Conservation (phyloP, 2,113 vertebrate species). For the Turnix velox region DNA sequence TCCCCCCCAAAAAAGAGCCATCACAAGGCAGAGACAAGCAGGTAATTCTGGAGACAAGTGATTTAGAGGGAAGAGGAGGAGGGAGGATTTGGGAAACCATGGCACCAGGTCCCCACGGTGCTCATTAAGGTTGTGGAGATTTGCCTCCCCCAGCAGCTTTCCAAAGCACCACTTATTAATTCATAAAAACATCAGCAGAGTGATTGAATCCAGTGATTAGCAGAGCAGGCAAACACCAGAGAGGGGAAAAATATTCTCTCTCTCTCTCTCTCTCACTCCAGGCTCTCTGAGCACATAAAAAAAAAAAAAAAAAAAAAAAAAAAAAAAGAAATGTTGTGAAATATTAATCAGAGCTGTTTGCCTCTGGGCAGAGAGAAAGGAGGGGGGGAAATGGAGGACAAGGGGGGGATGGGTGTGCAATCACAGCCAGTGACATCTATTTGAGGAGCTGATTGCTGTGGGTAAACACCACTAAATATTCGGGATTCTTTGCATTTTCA, state of each 20-base stretch:
- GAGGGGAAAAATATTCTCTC: conserved; percentile 76
- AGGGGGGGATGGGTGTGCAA: conserved; percentile 40
- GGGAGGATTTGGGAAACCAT: conserved; percentile 72
- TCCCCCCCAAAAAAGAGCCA: conserved; percentile 75
- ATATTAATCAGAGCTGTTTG: conserved; percentile 80
- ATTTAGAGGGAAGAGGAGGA: conserved; percentile 66
- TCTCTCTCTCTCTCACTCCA: conserved; percentile 68
- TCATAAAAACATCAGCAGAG: conserved; percentile 85
- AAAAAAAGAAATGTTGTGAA: conserved; percentile 70
- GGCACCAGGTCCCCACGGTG: conserved; percentile 82
- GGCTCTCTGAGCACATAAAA: conserved; percentile 35
- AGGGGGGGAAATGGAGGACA: too few relatives aligned
- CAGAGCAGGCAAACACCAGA: conserved; percentile 78
- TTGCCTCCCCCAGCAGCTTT: conserved; percentile 80
- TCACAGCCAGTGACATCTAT: conserved; percentile 59
- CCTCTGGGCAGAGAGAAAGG: conserved; percentile 62
- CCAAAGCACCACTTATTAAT: conserved; percentile 88
- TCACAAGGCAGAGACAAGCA: conserved; percentile 44
- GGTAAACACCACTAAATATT: conserved; percentile 71
- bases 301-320: not conserved
- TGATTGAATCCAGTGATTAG: conserved; percentile 82
- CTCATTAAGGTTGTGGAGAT: conserved; percentile 88
- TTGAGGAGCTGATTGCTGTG: conserved; percentile 70
- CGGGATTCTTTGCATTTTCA: conserved; percentile 55
- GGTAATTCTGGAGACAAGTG: conserved; percentile 66